phyloP scores from a whole-genome alignment of 2,797 vertebrate species.

The Ptychobarbus kaznakovi region DNA sequence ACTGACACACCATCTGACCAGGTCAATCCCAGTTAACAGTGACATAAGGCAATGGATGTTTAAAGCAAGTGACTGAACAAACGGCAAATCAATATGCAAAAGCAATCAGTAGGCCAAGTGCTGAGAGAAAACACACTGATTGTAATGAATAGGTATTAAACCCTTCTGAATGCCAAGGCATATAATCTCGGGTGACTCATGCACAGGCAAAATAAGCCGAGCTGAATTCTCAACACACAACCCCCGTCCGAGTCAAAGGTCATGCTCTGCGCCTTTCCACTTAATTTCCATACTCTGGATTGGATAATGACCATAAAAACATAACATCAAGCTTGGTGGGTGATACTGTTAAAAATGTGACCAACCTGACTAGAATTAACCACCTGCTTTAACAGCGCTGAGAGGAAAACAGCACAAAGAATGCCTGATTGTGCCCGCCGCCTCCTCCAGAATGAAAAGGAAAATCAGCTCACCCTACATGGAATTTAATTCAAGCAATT shows the following conservation, averaged over 20 bases:
- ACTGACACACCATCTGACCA: constrained; percentile 11
- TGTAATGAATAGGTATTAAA: constrained; percentile 63
- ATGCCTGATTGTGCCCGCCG: constrained; percentile 46
- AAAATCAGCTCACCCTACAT: constrained; percentile 33
- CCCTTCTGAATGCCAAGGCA: constrained; percentile 56
- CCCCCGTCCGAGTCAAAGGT: constrained; percentile 58
- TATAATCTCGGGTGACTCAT: constrained; percentile 59
- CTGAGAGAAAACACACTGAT: constrained; percentile 60
- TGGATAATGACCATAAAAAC: constrained; percentile 57
- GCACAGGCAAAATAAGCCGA: constrained; percentile 48
- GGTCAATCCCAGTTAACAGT: constrained; percentile 46
- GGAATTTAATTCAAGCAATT: constrained; percentile 48
- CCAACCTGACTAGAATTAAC: constrained; percentile 56
- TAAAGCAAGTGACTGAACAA: constrained; percentile 31
- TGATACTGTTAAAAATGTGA: constrained; percentile 46
- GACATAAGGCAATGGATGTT: constrained; percentile 40
- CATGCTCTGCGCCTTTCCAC: constrained; percentile 56
- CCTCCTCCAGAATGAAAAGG: constrained; percentile 43
- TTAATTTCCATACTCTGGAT: constrained; percentile 57
- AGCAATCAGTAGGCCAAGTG: constrained; percentile 57
- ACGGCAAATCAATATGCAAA: constrained; percentile 57
- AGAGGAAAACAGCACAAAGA: constrained; percentile 40
- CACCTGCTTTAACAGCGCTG: constrained; percentile 54
- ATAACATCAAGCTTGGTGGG: constrained; percentile 13
- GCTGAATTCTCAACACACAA: constrained; percentile 39